Evolutionary conservation across 2,797 vertebrate genomes (phyloP).

Genomic region (Siniperca undulata): DNA sequence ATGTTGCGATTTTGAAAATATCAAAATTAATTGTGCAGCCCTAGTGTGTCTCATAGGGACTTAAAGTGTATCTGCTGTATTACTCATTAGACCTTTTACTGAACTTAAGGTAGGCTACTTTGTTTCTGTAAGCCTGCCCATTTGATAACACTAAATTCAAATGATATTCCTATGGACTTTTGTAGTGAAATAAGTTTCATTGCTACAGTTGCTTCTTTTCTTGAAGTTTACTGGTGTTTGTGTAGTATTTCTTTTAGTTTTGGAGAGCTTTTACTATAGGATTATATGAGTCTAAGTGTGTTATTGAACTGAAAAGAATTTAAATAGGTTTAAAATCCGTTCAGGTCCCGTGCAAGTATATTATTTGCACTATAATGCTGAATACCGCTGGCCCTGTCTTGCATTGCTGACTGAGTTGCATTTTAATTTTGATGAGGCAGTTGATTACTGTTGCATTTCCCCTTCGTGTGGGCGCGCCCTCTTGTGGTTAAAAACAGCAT

Average conservation of each 20-base stretch:
- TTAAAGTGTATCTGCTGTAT: background rate
- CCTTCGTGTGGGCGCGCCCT: slow-evolving; percentile 23
- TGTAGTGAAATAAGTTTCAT: background rate
- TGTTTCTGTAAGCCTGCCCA: background rate
- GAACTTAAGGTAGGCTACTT: no score
- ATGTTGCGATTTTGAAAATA: no score
- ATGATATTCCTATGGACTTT: background rate
- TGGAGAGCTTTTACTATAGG: background rate
- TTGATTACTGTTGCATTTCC: background rate
- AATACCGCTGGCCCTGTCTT: background rate
- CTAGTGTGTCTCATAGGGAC: background rate
- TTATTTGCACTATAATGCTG: background rate
- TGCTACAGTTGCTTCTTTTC: background rate
- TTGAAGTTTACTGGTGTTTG: no score
- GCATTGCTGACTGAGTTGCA: background rate
- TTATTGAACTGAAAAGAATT: background rate
- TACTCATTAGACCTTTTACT: background rate
- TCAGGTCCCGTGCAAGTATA: background rate
- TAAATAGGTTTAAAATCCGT: background rate
- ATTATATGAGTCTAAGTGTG: background rate
- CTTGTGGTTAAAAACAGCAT: slow-evolving; percentile 45
- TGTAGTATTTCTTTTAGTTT: background rate
- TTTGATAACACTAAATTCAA: background rate
- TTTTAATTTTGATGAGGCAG: background rate
- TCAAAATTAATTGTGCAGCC: no score